phyloP scores from a whole-genome alignment of 2,888 invertebrate species.

The Ganaspis brasiliensis region DNA sequence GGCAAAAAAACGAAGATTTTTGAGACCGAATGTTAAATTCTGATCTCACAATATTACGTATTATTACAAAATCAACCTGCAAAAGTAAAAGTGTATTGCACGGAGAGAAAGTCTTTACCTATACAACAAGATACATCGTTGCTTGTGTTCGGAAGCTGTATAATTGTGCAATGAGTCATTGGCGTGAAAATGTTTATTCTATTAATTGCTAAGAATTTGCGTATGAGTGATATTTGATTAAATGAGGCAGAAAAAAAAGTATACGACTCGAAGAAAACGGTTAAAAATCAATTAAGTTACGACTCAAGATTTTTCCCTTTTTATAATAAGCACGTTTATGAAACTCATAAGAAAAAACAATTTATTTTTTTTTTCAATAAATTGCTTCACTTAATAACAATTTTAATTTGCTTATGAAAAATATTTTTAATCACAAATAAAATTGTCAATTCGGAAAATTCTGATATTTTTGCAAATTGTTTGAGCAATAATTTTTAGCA shows the following conservation, averaged over 20 bases:
- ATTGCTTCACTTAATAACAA: not conserved
- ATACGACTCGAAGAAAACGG: not conserved
- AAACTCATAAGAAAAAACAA: no score
- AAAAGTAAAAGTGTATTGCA: conserved; percentile 34
- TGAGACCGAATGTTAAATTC: conserved; percentile 21
- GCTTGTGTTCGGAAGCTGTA: conserved; percentile 37
- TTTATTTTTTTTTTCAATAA: conserved; percentile 2
- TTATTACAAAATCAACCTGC: conserved; percentile 36
- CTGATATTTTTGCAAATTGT: no score
- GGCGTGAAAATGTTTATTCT: conserved; percentile 37
- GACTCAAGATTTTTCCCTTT: not conserved
- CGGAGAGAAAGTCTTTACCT: conserved; percentile 37
- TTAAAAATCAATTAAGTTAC: conserved; percentile 5
- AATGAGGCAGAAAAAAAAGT: not conserved
- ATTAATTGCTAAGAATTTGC: conserved; percentile 32
- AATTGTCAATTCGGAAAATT: no score
- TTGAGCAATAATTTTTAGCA: no score
- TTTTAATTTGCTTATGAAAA: no score
- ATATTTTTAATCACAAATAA: no score
- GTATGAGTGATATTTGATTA: conserved; percentile 25
- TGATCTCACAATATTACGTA: conserved; percentile 35
- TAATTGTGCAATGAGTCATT: conserved; percentile 45
- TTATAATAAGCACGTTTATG: conserved; percentile 2
- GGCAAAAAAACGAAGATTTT: not conserved
- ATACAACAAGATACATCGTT: conserved; percentile 35